A percentile compares a stretch with the other conserved stretches of the same genome.
These are phyloP conservation scores for Eristalinus sepulchralis DNA, from an alignment of 2,888 invertebrate genomes.

Conservation along the genomic window DNA sequence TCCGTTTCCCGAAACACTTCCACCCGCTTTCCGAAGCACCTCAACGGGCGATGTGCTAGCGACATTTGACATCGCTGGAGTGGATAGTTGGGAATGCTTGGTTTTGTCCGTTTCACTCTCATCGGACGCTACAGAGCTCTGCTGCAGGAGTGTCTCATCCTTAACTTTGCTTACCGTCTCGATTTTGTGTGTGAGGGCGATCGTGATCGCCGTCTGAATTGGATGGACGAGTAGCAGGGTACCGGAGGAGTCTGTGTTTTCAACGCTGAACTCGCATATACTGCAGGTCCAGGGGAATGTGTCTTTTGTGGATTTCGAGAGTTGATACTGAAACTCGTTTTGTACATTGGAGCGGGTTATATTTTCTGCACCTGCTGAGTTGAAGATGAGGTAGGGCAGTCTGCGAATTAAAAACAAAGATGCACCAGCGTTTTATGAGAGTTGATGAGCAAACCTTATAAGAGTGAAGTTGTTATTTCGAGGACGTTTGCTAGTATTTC, in stretches of 20 bases:
- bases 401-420: slow-evolving; percentile 45
- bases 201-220: slow-evolving; percentile 77
- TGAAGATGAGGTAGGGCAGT: slow-evolving; percentile 75
- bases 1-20: slow-evolving; percentile 45
- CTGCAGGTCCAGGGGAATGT: slow-evolving; percentile 77
- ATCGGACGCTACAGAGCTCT: neutral
- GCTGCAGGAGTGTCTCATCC: slow-evolving; percentile 21
- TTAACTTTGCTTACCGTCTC: slow-evolving; percentile 19
- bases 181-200: slow-evolving; percentile 76
- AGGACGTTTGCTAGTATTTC: slow-evolving; percentile 72
- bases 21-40: neutral
- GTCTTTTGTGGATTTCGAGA: slow-evolving; percentile 39
- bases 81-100: slow-evolving; percentile 4
- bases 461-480: slow-evolving; percentile 42
- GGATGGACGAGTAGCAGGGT: slow-evolving; percentile 73
- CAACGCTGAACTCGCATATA: slow-evolving; percentile 74
- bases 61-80: neutral
- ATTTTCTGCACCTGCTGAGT: slow-evolving; percentile 74
- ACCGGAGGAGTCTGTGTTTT: slow-evolving; percentile 53
- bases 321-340: slow-evolving; percentile 54
- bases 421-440: too few species aligned
- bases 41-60: slow-evolving; percentile 11
- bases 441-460: slow-evolving; percentile 32
- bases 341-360: slow-evolving; percentile 76
- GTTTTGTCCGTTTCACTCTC: slow-evolving; percentile 29